A percentile compares a stretch with the other conserved stretches of the same genome.
Conservation (phyloP, 2,113 vertebrate genomes). For the Hippocampus zosterae region DNA sequence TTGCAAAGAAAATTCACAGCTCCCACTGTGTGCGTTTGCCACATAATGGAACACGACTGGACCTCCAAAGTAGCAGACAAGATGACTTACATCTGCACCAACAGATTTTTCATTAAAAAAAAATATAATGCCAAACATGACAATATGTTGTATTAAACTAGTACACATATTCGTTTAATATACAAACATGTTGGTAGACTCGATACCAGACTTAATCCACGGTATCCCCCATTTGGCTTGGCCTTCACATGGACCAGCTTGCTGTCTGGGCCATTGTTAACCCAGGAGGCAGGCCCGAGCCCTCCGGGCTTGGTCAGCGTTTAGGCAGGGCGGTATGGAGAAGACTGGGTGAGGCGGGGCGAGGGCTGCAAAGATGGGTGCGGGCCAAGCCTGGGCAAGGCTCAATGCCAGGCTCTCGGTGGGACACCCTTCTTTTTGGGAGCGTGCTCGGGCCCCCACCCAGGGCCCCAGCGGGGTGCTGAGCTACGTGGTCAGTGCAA, state of each 20-base stretch:
- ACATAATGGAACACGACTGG: slow-evolving; percentile 67
- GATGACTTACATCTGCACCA: slow-evolving; percentile 62
- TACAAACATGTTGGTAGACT: slow-evolving; percentile 8
- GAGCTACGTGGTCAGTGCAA: slow-evolving; percentile 74
- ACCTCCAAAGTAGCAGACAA: slow-evolving; percentile 65
- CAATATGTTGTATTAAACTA: not conserved
- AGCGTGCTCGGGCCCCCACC: slow-evolving; percentile 59
- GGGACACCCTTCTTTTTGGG: slow-evolving; percentile 67
- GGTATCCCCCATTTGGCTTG: slow-evolving; percentile 50
- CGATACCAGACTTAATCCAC: slow-evolving; percentile 36
- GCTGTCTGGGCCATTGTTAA: slow-evolving; percentile 63
- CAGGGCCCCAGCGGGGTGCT: slow-evolving; percentile 61
- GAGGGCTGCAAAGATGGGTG: slow-evolving; percentile 47
- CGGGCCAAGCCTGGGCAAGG: slow-evolving; percentile 66
- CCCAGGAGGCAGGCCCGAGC: slow-evolving; percentile 61
- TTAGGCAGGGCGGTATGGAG: slow-evolving; percentile 45
- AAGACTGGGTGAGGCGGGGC: slow-evolving; percentile 28
- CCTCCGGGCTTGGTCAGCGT: slow-evolving; percentile 67
- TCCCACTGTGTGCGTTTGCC: slow-evolving; percentile 71
- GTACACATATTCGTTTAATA: not conserved
- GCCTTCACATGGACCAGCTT: slow-evolving; percentile 52
- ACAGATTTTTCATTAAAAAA: slow-evolving; percentile 47
- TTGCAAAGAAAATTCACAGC: slow-evolving; percentile 71
- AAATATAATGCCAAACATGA: slow-evolving; percentile 6
- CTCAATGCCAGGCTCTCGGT: slow-evolving; percentile 68